These are phyloP conservation scores for Manacus vitellinus DNA, from an alignment of 2,113 vertebrate species.

Conservation along the genomic window DNA sequence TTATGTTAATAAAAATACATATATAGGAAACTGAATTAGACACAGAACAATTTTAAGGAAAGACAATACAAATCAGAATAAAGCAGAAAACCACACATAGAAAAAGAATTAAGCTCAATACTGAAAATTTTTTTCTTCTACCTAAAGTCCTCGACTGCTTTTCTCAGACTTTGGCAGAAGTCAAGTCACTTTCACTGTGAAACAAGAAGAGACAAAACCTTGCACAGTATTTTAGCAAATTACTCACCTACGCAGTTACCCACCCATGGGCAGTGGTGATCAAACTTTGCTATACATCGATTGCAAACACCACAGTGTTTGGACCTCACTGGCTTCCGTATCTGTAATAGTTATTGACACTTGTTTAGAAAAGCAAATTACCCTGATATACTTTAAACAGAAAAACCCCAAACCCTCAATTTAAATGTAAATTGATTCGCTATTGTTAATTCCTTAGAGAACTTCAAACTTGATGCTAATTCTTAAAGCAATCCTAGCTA, in stretches of 20 bases:
- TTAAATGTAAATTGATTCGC: background rate
- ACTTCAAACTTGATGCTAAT: background rate
- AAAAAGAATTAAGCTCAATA: background rate
- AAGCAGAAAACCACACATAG: background rate
- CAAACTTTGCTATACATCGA: slow-evolving; percentile 97
- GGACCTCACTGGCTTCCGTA: slow-evolving; percentile 97
- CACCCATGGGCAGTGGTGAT: slow-evolving; percentile 99
- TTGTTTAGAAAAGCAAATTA: background rate
- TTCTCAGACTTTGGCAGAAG: background rate
- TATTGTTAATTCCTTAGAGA: background rate
- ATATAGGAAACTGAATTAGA: background rate
- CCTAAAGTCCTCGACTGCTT: background rate
- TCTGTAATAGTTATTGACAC: slow-evolving; percentile 72
- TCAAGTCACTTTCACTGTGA: background rate
- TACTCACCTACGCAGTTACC: slow-evolving; percentile 98
- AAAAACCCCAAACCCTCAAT: background rate
- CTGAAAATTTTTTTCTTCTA: background rate
- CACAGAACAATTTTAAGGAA: background rate
- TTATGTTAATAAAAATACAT: background rate
- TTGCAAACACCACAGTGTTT: slow-evolving; percentile 98
- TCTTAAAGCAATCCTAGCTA: background rate
- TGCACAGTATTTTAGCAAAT: background rate
- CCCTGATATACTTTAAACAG: background rate
- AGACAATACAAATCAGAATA: background rate
- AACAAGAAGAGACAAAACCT: background rate